Evolutionary conservation across 2,113 vertebrate genomes (phyloP).

Genomic region (Cephalopterus ornatus): DNA sequence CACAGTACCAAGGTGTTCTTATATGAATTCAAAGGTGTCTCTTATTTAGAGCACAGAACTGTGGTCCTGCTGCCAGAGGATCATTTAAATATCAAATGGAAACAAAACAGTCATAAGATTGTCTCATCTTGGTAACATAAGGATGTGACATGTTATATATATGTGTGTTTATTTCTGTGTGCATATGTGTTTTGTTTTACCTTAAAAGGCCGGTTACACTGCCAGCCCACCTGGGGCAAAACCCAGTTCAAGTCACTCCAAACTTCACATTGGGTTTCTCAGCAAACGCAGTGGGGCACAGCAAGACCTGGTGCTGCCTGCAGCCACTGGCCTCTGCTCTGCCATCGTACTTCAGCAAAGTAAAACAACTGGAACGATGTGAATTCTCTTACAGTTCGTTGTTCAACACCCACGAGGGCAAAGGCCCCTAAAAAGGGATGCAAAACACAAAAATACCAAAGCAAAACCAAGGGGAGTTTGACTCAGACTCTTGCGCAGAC

Average conservation of each 20-base stretch:
- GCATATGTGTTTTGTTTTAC: neutral
- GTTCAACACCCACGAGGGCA: neutral
- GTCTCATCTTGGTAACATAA: neutral
- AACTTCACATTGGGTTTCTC: neutral
- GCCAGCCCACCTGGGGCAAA: neutral
- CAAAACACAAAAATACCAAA: neutral
- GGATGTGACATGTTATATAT: accelerated
- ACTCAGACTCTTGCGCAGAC: neutral
- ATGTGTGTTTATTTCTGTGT: neutral
- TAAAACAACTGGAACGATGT: neutral
- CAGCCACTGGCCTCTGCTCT: neutral
- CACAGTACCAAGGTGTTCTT: neutral
- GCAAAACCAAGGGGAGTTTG: neutral
- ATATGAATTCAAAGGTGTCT: neutral
- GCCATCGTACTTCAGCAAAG: neutral
- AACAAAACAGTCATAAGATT: neutral
- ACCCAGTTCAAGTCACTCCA: neutral
- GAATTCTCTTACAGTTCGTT: neutral
- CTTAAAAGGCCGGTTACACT: neutral
- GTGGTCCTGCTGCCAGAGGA: neutral
- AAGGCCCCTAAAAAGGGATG: neutral
- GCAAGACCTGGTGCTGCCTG: neutral
- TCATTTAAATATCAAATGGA: neutral
- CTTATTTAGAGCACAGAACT: neutral
- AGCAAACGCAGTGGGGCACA: neutral